Percentiles rank a stretch among this genome's conserved stretches.
phyloP scores from a whole-genome alignment of 2,797 vertebrate genomes.

The Channa striata region DNA sequence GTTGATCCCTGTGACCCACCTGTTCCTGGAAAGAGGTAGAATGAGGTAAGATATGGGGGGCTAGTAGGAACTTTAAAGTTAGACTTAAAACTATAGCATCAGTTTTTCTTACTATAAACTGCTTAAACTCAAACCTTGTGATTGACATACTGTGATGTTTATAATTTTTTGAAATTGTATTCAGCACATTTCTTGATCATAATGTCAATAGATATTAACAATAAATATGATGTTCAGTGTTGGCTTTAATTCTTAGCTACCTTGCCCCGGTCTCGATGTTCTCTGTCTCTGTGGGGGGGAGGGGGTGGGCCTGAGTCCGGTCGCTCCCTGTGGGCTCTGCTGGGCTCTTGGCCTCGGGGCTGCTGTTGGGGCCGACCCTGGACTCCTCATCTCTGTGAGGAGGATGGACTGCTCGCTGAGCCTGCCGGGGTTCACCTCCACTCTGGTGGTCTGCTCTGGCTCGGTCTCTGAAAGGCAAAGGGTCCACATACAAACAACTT shows the following conservation, averaged over 20 bases:
- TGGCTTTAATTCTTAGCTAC: constrained; percentile 35
- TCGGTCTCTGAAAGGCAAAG: constrained; percentile 64
- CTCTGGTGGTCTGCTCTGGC: constrained; percentile 62
- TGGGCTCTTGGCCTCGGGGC: constrained; percentile 88
- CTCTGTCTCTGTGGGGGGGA: constrained; percentile 76
- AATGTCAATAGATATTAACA: no score
- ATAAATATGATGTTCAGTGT: no score
- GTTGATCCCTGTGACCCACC: constrained; percentile 74
- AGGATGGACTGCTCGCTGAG: constrained; percentile 48
- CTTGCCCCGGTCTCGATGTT: constrained; percentile 69
- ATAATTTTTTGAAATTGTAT: no score
- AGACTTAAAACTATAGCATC: no score
- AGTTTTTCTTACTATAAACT: no score
- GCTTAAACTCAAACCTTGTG: no score
- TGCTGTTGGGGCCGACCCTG: constrained; percentile 81
- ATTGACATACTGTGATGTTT: no score
- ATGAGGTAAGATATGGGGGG: background rate
- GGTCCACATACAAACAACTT: background rate
- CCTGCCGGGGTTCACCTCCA: constrained; percentile 59
- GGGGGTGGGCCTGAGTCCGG: constrained; percentile 74
- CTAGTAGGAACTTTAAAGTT: background rate
- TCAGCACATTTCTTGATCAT: no score
- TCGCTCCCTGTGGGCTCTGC: constrained; percentile 67
- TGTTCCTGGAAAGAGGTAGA: constrained; percentile 58
- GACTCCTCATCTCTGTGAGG: constrained; percentile 68